Evolutionary conservation across 2,113 vertebrate genomes (phyloP).

Genomic region (Athene cunicularia): DNA sequence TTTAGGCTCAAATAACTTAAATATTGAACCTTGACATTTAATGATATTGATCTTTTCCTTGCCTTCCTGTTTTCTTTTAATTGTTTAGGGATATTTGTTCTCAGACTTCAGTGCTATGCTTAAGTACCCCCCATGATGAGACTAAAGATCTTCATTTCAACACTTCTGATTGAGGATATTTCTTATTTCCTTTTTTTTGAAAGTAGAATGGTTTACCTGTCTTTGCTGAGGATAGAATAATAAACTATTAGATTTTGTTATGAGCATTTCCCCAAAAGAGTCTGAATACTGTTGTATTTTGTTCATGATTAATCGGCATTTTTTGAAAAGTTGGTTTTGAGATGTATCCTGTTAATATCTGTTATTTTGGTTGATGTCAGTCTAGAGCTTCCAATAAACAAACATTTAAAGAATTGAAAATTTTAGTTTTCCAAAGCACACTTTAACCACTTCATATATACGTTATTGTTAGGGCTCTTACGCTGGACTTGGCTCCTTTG

Average conservation of each 20-base stretch:
- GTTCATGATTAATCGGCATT: not conserved
- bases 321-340: not conserved
- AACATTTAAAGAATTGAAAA: not conserved
- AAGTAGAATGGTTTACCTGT: not conserved
- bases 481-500: not conserved
- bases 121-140: not conserved
- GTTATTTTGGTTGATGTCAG: not conserved
- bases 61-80: not conserved
- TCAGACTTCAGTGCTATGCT: not conserved
- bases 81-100: constrained; percentile 31
- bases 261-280: not conserved
- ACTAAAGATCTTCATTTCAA: not conserved
- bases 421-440: not conserved
- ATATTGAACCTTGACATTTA: constrained; percentile 53
- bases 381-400: not conserved
- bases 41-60: constrained; percentile 21
- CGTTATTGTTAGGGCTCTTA: not conserved
- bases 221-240: not conserved
- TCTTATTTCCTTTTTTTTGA: not conserved
- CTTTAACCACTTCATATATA: not conserved
- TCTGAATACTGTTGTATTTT: not conserved
- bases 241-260: not conserved
- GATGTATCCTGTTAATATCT: not conserved
- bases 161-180: not conserved
- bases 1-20: constrained; percentile 40